Evolutionary conservation across 2,113 vertebrate genomes (phyloP).

Genomic region (Sinocyclocheilus anophthalmus): DNA sequence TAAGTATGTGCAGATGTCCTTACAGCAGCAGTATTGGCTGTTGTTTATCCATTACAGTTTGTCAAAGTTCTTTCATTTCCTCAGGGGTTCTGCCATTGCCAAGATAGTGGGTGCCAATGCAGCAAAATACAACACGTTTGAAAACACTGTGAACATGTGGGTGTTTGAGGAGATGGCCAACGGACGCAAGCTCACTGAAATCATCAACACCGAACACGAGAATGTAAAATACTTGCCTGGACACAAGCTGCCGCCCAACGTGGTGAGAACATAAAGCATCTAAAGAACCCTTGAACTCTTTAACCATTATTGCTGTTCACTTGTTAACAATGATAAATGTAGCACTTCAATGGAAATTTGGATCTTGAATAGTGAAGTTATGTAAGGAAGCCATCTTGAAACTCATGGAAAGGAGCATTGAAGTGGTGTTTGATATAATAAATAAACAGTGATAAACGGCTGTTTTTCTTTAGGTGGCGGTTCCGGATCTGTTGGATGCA

Average conservation of each 20-base stretch:
- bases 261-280: slow-evolving; percentile 75
- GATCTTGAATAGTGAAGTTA: neutral
- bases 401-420: neutral
- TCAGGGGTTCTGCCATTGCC: slow-evolving; percentile 95
- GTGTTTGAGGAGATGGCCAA: slow-evolving; percentile 90
- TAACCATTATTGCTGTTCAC: neutral
- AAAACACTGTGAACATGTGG: slow-evolving; percentile 91
- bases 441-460: neutral
- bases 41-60: neutral
- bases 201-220: slow-evolving; percentile 94
- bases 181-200: slow-evolving; percentile 87
- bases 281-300: neutral
- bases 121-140: slow-evolving; percentile 80
- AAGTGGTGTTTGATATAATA: neutral
- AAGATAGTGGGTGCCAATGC: slow-evolving; percentile 91
- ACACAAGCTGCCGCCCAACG: slow-evolving; percentile 91
- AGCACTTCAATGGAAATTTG: neutral
- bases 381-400: neutral
- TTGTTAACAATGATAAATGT: neutral
- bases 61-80: slow-evolving; percentile 10
- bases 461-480: slow-evolving; percentile 79
- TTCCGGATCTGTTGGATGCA: slow-evolving; percentile 87
- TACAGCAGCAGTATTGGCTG: neutral
- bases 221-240: slow-evolving; percentile 95
- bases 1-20: neutral